Percentiles rank a stretch among this genome's conserved stretches.
Evolutionary conservation across 2,113 vertebrate genomes (phyloP).

Genomic region (Rhinoderma darwinii): DNA sequence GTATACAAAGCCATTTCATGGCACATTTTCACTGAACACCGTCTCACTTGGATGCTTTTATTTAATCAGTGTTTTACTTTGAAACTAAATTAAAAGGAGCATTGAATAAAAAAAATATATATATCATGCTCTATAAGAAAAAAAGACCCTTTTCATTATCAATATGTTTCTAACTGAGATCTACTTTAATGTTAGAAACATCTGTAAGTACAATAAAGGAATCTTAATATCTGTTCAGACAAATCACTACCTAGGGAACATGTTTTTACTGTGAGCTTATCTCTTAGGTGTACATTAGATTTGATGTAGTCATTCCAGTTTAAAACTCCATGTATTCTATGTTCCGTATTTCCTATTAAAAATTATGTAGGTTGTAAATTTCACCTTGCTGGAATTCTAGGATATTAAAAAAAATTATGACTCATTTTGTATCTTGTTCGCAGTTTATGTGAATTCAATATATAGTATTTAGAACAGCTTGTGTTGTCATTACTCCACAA

Average conservation of each 20-base stretch:
- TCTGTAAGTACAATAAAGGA: neutral
- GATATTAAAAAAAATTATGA: slow-evolving; percentile 36
- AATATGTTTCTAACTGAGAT: neutral
- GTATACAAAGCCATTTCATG: neutral
- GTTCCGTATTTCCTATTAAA: slow-evolving; percentile 19
- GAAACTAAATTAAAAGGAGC: neutral
- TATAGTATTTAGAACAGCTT: slow-evolving; percentile 38
- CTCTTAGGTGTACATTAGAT: slow-evolving; percentile 43
- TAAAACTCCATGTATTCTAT: slow-evolving; percentile 7
- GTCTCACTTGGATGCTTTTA: neutral
- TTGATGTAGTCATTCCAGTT: slow-evolving; percentile 31
- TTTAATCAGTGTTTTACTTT: neutral
- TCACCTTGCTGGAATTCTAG: neutral
- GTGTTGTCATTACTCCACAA: slow-evolving; percentile 18
- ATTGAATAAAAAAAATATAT: neutral
- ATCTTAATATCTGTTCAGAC: neutral
- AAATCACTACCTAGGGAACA: slow-evolving; percentile 3
- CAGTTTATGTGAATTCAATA: slow-evolving; percentile 32
- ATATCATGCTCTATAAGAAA: neutral
- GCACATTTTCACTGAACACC: neutral
- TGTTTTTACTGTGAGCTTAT: slow-evolving; percentile 11
- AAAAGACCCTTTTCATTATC: neutral
- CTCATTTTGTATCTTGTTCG: slow-evolving; percentile 35
- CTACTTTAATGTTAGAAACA: slow-evolving; percentile 1
- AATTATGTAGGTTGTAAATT: slow-evolving; percentile 35